Percentiles rank a stretch among this genome's conserved stretches.
Conservation (phyloP, 2,797 vertebrate species). For the Loriculus beryllinus region DNA sequence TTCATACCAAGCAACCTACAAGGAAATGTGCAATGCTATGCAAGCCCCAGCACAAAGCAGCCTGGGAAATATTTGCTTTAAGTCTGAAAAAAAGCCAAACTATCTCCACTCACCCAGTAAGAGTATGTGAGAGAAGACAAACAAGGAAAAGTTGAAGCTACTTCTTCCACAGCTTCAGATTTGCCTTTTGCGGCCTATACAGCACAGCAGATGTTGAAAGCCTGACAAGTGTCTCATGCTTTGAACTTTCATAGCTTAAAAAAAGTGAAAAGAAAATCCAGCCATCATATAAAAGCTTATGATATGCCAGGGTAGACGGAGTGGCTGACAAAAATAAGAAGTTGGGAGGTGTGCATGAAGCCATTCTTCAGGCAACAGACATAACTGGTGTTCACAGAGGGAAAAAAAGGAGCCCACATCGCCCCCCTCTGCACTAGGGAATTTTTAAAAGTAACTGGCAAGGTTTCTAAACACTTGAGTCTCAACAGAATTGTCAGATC, state of each 20-base stretch:
- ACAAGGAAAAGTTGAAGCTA: neutral
- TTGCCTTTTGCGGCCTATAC: neutral
- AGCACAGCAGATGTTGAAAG: neutral
- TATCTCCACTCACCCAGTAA: neutral
- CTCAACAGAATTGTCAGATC: neutral
- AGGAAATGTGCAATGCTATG: neutral
- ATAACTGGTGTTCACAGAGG: neutral
- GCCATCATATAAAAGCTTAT: neutral
- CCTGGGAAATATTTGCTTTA: neutral
- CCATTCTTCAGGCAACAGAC: neutral
- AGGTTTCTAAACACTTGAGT: neutral
- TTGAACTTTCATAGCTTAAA: neutral
- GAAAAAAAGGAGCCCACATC: fast-evolving
- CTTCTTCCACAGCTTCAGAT: neutral
- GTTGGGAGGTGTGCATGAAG: neutral
- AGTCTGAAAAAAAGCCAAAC: neutral
- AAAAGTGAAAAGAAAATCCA: neutral
- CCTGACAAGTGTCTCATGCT: neutral
- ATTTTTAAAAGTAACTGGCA: neutral
- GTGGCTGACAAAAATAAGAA: neutral
- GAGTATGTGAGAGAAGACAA: neutral
- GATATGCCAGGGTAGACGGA: neutral
- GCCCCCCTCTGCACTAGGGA: fast-evolving
- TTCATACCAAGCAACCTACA: neutral
- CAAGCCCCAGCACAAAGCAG: neutral